phyloP scores from a whole-genome alignment of 1,140 invertebrate genomes.

The Anoplophora glabripennis region DNA sequence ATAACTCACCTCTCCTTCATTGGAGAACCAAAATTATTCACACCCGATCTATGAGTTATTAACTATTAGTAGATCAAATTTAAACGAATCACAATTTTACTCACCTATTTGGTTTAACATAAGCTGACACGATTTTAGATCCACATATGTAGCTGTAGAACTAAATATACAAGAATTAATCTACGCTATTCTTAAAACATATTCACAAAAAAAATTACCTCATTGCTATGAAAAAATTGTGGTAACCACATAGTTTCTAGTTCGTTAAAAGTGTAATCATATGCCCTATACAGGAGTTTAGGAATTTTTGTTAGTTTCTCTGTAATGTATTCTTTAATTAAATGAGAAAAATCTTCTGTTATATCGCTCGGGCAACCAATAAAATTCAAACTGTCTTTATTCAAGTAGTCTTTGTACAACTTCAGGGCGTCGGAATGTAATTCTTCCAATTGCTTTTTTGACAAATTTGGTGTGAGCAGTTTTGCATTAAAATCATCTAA shows the following conservation, averaged over 20 bases:
- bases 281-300: conserved; percentile 75
- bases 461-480: conserved; percentile 76
- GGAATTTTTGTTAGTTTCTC: conserved; percentile 71
- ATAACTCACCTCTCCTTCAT: conserved; percentile 34
- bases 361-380: conserved; percentile 66
- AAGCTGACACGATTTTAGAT: conserved; percentile 53
- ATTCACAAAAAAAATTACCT: conserved; percentile 56
- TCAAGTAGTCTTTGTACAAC: conserved; percentile 69
- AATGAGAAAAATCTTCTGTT: conserved; percentile 60
- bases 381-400: conserved; percentile 61
- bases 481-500: conserved; percentile 78
- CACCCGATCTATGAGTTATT: conserved; percentile 16
- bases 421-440: conserved; percentile 70
- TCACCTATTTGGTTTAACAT: conserved; percentile 56
- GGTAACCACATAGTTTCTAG: conserved; percentile 75
- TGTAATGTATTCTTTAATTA: conserved; percentile 66
- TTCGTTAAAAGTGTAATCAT: conserved; percentile 73
- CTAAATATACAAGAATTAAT: conserved; percentile 52
- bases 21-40: conserved; percentile 38
- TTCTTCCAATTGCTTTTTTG: conserved; percentile 59
- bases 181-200: not conserved
- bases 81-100: conserved; percentile 31
- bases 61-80: not conserved
- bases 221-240: conserved; percentile 78
- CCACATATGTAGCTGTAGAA: conserved; percentile 70